A percentile compares a stretch with the other conserved stretches of the same genome.
These are phyloP conservation scores for Drosophila ustulata DNA, from an alignment of 2,888 invertebrate genomes.

Conservation along the genomic window DNA sequence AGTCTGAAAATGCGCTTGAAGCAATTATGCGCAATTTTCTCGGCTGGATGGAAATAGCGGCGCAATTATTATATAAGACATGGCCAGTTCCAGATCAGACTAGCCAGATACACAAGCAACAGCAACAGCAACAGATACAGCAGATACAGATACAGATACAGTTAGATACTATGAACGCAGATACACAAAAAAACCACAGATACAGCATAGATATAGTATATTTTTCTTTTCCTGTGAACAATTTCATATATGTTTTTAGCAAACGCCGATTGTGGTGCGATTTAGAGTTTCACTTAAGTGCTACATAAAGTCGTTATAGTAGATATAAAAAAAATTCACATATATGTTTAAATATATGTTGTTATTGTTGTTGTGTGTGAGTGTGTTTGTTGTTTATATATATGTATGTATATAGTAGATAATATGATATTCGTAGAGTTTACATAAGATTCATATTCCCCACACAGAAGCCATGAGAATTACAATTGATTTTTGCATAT, in stretches of 20 bases:
- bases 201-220: constrained; percentile 20
- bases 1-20: constrained; percentile 27
- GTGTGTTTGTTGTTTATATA: constrained; percentile 17
- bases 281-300: constrained; percentile 60
- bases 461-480: constrained; percentile 64
- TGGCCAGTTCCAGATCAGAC: constrained; percentile 29
- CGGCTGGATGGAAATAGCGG: constrained; percentile 13
- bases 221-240: constrained; percentile 63
- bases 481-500: constrained; percentile 38
- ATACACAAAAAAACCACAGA: constrained; percentile 14
- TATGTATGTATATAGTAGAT: constrained; percentile 19
- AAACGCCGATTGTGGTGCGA: constrained; percentile 58
- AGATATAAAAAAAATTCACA: constrained; percentile 20
- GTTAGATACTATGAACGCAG: constrained; percentile 6
- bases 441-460: constrained; percentile 48
- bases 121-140: constrained; percentile 4
- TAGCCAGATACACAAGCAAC: constrained; percentile 10
- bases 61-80: constrained; percentile 44
- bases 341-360: constrained; percentile 20
- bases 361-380: neutral
- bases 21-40: constrained; percentile 61
- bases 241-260: constrained; percentile 53
- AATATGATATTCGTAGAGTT: constrained; percentile 54
- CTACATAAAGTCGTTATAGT: constrained; percentile 26
- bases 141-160: neutral